Base-by-base conservation (phyloP, 2,113 vertebrate species). In the Silurus glanis region DNA sequence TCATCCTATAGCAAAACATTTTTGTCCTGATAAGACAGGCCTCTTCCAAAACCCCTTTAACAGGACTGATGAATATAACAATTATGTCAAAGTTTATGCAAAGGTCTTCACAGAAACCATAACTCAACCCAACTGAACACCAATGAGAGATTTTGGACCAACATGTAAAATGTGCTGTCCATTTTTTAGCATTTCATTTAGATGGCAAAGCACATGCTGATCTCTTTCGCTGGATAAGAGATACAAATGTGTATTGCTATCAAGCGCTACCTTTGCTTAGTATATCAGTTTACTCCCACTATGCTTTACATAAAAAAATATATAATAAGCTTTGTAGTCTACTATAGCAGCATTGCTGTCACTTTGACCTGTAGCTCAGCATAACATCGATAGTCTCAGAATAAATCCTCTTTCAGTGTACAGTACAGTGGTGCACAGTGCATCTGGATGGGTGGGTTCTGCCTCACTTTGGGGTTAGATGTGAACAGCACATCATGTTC, bases 251-350 rank as follows among this genome's bases (percentile, higher is more conserved):
- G 45, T 74, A 61, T 4, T 21, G 37, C 37, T 37, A 37, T 37
- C 2, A 37, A 37, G 37, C 19, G 17, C 16, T 71, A 7, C 7
- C 19, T 71, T 45, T 19, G 16, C 28, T 47, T 56, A 76, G 69
- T 49, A 25, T 2, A 58, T 79, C 53, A 64, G 56, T 72, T 83
- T 45, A 56, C 28, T 23, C 37, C 53, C 80, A 58, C n/a, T 59
- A 23, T 61, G 47, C 45, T 51, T 8, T 62, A 45, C n/a, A 67
- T 21, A n/a, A 6, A 28, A 1, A 71, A 69, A 61, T 16, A 84
- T 76, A 59, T 66, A 89, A 28, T 64, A 28, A 28, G 67, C 62
- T 86, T 62, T 80, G 86, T 80, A 45, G 51, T 62, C 28, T 83
- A 87, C 49, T 17, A 1, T 81, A 80, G 83, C 25, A 51, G 66